These are phyloP conservation scores for Leptinotarsa peninsularis DNA, from an alignment of 2,888 invertebrate species.

Conservation along the genomic window DNA sequence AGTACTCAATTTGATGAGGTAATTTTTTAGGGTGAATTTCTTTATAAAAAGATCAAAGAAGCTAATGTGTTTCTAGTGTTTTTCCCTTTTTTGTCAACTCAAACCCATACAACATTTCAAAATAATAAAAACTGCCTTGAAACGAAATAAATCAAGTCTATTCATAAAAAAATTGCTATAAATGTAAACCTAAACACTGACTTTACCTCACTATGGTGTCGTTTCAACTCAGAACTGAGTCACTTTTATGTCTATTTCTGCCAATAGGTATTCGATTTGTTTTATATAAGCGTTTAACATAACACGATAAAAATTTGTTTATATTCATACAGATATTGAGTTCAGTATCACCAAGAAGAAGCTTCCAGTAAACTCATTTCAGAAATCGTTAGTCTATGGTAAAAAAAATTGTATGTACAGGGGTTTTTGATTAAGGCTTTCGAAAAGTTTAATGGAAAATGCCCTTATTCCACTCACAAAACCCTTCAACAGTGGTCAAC, in stretches of 20 bases:
- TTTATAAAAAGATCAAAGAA: too few species aligned
- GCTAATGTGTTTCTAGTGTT: too few species aligned
- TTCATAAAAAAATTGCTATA: background rate
- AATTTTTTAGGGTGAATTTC: background rate
- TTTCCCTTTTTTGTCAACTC: too few species aligned
- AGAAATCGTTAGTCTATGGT: background rate
- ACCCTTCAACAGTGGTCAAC: too few species aligned
- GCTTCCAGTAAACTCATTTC: background rate
- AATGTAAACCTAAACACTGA: slow-evolving; percentile 1
- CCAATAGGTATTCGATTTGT: background rate
- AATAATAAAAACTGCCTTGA: background rate
- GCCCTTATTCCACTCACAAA: too few species aligned
- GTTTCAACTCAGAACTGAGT: background rate
- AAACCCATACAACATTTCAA: too few species aligned
- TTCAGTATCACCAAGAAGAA: background rate
- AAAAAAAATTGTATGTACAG: too few species aligned
- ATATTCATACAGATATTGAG: background rate
- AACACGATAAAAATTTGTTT: background rate
- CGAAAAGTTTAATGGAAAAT: too few species aligned
- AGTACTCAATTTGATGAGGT: background rate
- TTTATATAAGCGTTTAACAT: background rate
- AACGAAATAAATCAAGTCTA: background rate
- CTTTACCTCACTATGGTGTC: background rate
- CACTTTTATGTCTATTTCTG: background rate
- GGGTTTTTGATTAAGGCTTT: too few species aligned